A percentile compares a stretch with the other conserved stretches of the same genome.
These are phyloP conservation scores for Epizoanthus fatuus DNA, from an alignment of 92 coral and sea anemone genomes.

Conservation along the genomic window DNA sequence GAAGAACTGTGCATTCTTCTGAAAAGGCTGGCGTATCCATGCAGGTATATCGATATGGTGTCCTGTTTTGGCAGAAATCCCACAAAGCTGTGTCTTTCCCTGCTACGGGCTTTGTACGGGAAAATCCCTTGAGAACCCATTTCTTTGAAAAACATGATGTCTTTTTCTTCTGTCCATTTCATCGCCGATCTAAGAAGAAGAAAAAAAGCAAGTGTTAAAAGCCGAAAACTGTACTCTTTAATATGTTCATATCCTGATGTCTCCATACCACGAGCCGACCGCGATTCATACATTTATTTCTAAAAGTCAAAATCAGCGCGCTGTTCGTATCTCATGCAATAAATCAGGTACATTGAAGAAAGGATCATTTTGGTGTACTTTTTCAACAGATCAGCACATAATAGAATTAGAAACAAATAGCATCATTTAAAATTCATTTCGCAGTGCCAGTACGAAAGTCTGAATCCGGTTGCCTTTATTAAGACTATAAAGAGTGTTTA, in stretches of 20 bases:
- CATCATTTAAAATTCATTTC: not conserved
- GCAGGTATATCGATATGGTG: slow-evolving; percentile 45
- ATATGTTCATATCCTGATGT: not conserved
- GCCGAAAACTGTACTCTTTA: not conserved
- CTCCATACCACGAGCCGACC: not conserved
- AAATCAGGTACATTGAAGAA: not conserved
- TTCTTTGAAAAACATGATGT: too few relatives aligned
- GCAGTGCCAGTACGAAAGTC: not conserved
- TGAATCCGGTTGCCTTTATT: slow-evolving; percentile 3
- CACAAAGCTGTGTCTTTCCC: slow-evolving; percentile 13
- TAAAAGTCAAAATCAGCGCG: not conserved
- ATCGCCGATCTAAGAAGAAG: too few relatives aligned
- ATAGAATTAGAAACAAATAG: not conserved
- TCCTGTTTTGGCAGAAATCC: slow-evolving; percentile 18
- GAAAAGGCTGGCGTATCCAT: slow-evolving; percentile 44
- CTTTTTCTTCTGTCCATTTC: too few relatives aligned
- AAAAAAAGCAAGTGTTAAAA: too few relatives aligned
- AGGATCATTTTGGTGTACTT: not conserved
- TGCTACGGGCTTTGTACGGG: too few relatives aligned
- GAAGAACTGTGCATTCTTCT: slow-evolving; percentile 47
- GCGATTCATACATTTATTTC: slow-evolving; percentile 1
- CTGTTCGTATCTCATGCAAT: not conserved
- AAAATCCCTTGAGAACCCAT: too few relatives aligned
- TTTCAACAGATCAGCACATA: not conserved
- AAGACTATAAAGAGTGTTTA: not conserved